Evolutionary conservation across 1,140 invertebrate species (phyloP), one percentile per base, ranked within the genome.

Genomic region (Chionoecetes opilio): DNA sequence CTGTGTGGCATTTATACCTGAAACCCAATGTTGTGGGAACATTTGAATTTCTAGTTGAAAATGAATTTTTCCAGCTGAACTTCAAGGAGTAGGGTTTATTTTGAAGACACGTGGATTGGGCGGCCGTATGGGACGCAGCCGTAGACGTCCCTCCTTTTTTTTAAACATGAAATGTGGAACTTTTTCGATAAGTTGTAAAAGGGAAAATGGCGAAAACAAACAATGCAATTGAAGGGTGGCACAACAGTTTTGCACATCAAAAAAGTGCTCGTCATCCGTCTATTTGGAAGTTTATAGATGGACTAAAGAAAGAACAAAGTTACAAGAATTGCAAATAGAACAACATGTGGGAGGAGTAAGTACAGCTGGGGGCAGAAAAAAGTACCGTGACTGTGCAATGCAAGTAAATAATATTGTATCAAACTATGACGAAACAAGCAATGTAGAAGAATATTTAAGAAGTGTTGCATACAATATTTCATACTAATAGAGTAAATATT

Each of bases 51-150:
- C 82, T 84, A 3, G 82, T 84, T 84, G 82, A 84, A 53, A 53
- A 53, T 53, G 46, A 53, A 53, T 3, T 53, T 53, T 11, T 53
- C 46, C 46, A 53, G 82, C 21, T 84, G 82, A 84, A n/a, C 82
- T 84, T 84, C 82, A 84, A 84, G 3, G 0, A 84, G 82, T 84
- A 17, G 11, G 82, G 82, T n/a, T 84, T 84, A 84, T 84, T 84
- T 84, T 84, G 82, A 84, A 84, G 82, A 84, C 82, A 84, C 63
- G 63, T 84, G 82, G 82, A 84, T 84, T 84, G 82, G 82, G 82
- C 82, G 3, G 82, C 82, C 21, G 82, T 84, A 3, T 84, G 26
- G 26, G 82, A 84, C 6, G 82, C 82, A 84, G 82, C 82, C 21
- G 31, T 84, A 84, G 82, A 84, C 82, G 21, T 84, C 5, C 82